Evolutionary conservation across 2,888 invertebrate genomes (phyloP).

Genomic region (Drosophila fulvimacula): DNA sequence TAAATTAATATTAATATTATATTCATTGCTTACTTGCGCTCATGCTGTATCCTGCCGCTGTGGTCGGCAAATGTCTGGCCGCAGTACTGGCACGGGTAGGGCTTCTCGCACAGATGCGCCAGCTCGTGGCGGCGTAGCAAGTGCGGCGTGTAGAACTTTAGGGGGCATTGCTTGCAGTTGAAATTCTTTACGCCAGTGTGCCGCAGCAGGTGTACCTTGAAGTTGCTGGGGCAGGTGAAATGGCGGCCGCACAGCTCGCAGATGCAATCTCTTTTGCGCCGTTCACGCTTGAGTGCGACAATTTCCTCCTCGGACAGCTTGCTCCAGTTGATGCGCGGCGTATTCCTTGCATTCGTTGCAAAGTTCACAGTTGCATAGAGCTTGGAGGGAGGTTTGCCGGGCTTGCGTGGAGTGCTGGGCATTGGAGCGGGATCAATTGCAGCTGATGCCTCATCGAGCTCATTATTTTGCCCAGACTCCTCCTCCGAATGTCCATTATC

Average conservation of each 20-base stretch:
- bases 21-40: constrained; percentile 50
- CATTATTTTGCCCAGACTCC: background rate
- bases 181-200: constrained; percentile 62
- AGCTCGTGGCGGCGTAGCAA: constrained; percentile 60
- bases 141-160: constrained; percentile 67
- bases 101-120: constrained; percentile 50
- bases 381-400: constrained; percentile 11
- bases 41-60: constrained; percentile 69
- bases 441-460: constrained; percentile 2
- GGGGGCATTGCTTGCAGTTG: constrained; percentile 50
- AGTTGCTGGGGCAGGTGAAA: constrained; percentile 70
- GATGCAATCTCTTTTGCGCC: constrained; percentile 69
- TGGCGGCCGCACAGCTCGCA: constrained; percentile 67
- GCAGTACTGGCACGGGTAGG: constrained; percentile 64
- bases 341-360: constrained; percentile 35
- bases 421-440: background rate
- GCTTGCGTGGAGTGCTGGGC: background rate
- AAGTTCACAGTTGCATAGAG: constrained; percentile 50
- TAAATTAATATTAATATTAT: too few species aligned
- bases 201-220: constrained; percentile 67
- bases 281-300: constrained; percentile 59
- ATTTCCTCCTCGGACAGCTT: constrained; percentile 62
- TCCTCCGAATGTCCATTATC: background rate
- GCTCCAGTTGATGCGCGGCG: constrained; percentile 63
- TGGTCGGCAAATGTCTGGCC: constrained; percentile 62